Percentiles rank a stretch among this genome's conserved stretches.
Conservation (phyloP, 1,140 invertebrate genomes). For the Aleiodes sp. region DNA sequence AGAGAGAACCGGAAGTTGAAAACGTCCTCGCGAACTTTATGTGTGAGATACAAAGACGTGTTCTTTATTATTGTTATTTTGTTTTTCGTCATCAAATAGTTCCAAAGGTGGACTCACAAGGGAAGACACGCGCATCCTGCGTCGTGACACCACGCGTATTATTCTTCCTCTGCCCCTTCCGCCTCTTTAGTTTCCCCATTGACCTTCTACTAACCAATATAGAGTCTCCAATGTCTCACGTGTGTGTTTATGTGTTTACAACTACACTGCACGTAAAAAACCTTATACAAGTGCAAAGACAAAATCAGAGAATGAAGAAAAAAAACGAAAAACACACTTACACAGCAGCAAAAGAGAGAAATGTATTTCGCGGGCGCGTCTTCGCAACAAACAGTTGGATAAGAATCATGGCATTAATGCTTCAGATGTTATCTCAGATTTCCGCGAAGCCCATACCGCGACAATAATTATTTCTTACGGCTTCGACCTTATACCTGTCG, state of each 20-base stretch:
- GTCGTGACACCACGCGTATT: constrained; percentile 59
- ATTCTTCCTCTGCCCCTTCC: constrained; percentile 5
- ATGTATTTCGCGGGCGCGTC: not conserved
- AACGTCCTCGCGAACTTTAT: not conserved
- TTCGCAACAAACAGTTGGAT: not conserved
- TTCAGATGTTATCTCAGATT: constrained; percentile 30
- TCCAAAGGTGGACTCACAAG: constrained; percentile 33
- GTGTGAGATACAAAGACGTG: not conserved
- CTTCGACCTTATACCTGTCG: constrained; percentile 38
- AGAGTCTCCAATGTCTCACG: not conserved
- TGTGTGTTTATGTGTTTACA: not conserved
- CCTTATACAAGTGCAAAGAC: not conserved
- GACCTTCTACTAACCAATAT: not conserved
- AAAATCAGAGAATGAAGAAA: not conserved
- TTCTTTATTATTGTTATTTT: not conserved
- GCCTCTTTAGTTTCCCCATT: constrained; percentile 1
- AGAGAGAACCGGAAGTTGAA: not conserved
- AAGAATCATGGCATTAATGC: not conserved
- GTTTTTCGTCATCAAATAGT: not conserved
- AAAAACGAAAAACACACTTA: too few species aligned
- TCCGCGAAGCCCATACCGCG: constrained; percentile 30
- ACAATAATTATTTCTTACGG: constrained; percentile 50
- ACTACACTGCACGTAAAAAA: not conserved
- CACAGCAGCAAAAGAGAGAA: not conserved
- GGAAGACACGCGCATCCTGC: constrained; percentile 64